Conservation (phyloP, 2,797 vertebrate species). For the Anguilla anguilla region DNA sequence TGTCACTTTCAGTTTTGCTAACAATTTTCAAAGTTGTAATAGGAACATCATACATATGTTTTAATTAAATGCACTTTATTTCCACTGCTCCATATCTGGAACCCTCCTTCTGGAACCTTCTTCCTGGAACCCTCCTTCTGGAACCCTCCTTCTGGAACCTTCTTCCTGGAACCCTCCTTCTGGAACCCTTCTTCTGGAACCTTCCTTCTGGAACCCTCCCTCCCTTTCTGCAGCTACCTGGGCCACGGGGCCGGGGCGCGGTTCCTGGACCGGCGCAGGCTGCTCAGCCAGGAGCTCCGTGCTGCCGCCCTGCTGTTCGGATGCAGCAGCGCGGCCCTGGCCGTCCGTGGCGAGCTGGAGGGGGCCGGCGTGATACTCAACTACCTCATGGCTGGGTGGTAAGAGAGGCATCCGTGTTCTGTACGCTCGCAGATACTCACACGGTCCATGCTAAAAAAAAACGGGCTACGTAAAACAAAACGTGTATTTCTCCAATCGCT, state of each 20-base stretch:
- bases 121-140: too few species aligned
- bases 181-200: too few species aligned
- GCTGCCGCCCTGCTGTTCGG: constrained; percentile 85
- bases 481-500: too few species aligned
- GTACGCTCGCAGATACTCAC: neutral
- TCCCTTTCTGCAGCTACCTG: constrained; percentile 74
- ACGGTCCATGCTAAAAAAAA: neutral
- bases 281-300: constrained; percentile 76
- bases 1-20: neutral
- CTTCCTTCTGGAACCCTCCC: too few species aligned
- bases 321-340: constrained; percentile 89
- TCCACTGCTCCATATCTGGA: too few species aligned
- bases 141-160: too few species aligned
- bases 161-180: too few species aligned
- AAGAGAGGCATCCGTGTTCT: neutral
- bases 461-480: too few species aligned
- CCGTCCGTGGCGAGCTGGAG: constrained; percentile 81
- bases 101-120: too few species aligned
- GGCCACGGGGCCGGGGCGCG: constrained; percentile 87
- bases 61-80: too few species aligned
- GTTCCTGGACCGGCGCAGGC: constrained; percentile 78
- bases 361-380: constrained; percentile 85
- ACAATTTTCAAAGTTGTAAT: neutral
- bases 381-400: constrained; percentile 86
- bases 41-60: too few species aligned